Base-by-base conservation (phyloP, 2,797 vertebrate species). In the Ptychadena robeensis region DNA sequence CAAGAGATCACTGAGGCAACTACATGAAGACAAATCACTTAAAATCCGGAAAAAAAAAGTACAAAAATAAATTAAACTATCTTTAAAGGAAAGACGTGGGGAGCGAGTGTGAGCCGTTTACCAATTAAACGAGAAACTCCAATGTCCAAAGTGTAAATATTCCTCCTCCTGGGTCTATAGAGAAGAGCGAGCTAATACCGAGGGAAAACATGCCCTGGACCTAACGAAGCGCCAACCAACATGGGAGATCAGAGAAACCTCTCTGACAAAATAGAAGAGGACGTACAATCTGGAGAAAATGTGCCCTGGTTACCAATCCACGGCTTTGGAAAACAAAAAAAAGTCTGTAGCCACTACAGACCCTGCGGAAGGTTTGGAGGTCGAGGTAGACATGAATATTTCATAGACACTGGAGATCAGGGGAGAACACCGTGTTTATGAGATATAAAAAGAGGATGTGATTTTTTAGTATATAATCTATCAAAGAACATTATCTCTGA, bases 231-330 rank as follows among this genome's bases (percentile, higher is more conserved):
- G 78, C 65, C 65, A 64, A 79, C 40, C 70, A 74, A 6, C n/a
- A 27, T 48, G 15, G 83, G 70, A 73, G 74, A 38, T 12, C 38
- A 71, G 18, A 73, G 0, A 85, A 68, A 86, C 22, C 5, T 76
- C 59, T 83, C 38, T 61, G 11, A 25, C n/a, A 38, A 32, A 75
- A 82, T 15, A 86, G 37, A 74, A 9, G 83, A 83, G 44, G 72
- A 82, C 74, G 30, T 74, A 75, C 63, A 44, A 65, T 72, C 14
- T 10, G 22, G 27, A 65, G 63, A 72, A 78, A 63, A 32, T 38
- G 12, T 27, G 87, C 79, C 80, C 35, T 84, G 75, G n/a, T 35
- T 79, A n/a, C 73, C 44, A 27, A 38, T 61, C 80, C 86, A 7
- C 67, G 18, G 27, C 11, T 82, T 70, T 10, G 34, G 30, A 18